Conservation (phyloP, 1,140 invertebrate species). For the Caenorhabditis remanei region DNA sequence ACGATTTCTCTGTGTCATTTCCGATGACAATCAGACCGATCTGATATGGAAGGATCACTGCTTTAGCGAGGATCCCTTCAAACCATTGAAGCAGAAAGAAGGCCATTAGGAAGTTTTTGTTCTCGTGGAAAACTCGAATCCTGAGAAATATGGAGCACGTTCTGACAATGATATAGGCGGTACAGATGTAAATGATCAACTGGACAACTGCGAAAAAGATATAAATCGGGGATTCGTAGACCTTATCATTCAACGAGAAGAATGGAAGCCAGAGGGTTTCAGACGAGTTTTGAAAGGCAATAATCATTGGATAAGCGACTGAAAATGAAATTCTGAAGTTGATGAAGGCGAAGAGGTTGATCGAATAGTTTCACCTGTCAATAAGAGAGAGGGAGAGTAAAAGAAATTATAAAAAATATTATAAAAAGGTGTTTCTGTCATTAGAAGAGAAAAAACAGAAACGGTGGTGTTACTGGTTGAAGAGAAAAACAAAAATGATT, state of each 20-base stretch:
- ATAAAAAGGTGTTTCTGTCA: too few relatives aligned
- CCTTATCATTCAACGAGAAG: not conserved
- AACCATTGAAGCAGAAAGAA: conserved; percentile 13
- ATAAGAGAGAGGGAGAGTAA: too few relatives aligned
- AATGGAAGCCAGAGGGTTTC: conserved; percentile 1
- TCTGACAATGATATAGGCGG: not conserved
- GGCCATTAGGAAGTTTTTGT: not conserved
- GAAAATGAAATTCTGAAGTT: too few relatives aligned
- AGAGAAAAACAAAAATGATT: too few relatives aligned
- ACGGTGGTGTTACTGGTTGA: too few relatives aligned
- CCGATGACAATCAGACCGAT: conserved; percentile 7
- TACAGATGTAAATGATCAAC: not conserved
- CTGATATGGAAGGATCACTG: not conserved
- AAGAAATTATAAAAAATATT: too few relatives aligned
- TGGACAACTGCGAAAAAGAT: not conserved
- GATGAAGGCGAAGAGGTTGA: too few relatives aligned
- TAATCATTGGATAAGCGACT: not conserved
- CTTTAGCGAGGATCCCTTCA: not conserved
- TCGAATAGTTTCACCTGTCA: too few relatives aligned
- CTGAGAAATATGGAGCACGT: not conserved
- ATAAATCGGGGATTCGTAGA: conserved; percentile 16
- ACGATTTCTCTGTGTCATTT: not conserved
- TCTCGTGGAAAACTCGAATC: conserved; percentile 26
- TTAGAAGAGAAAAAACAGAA: too few relatives aligned
- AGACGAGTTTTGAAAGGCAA: not conserved